Conservation (phyloP, 1,140 invertebrate genomes). For the Phthorimaea operculella region DNA sequence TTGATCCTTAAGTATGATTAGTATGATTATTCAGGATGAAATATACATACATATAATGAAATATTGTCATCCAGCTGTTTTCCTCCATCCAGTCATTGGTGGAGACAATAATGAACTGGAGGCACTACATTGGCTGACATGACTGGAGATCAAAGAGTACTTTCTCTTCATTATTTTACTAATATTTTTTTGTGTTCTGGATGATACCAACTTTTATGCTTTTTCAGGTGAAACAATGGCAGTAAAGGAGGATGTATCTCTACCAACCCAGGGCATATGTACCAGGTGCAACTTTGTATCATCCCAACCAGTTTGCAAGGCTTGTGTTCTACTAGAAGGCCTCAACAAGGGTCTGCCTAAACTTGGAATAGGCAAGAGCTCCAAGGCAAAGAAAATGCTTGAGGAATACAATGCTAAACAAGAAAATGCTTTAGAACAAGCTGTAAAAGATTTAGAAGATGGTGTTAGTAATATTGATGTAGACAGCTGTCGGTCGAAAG, state of each 20-base stretch:
- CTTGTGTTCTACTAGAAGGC: conserved; percentile 95
- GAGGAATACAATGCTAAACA: conserved; percentile 53
- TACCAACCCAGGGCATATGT: conserved; percentile 86
- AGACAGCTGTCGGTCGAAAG: conserved; percentile 27
- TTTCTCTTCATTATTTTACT: conserved; percentile 21
- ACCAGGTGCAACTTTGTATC: conserved; percentile 93
- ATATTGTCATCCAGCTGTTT: no score
- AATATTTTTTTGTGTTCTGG: background rate
- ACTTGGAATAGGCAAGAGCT: conserved; percentile 87
- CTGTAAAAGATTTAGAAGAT: conserved; percentile 35
- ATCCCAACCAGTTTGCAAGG: conserved; percentile 96
- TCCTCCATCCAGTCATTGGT: no score
- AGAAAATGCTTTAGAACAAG: conserved; percentile 18
- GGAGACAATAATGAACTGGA: no score
- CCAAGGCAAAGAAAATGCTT: conserved; percentile 77
- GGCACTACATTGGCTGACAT: no score
- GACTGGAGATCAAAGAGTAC: no score
- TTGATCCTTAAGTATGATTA: no score
- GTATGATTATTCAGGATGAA: no score
- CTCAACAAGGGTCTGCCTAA: conserved; percentile 92
- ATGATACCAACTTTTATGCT: conserved; percentile 3
- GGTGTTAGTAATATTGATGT: conserved; percentile 13
- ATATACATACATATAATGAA: no score
- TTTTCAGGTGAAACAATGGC: conserved; percentile 84
- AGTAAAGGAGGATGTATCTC: conserved; percentile 82